These are phyloP conservation scores for Aphaenogaster ashmeadi DNA, from an alignment of 1,140 invertebrate species.

Conservation along the genomic window DNA sequence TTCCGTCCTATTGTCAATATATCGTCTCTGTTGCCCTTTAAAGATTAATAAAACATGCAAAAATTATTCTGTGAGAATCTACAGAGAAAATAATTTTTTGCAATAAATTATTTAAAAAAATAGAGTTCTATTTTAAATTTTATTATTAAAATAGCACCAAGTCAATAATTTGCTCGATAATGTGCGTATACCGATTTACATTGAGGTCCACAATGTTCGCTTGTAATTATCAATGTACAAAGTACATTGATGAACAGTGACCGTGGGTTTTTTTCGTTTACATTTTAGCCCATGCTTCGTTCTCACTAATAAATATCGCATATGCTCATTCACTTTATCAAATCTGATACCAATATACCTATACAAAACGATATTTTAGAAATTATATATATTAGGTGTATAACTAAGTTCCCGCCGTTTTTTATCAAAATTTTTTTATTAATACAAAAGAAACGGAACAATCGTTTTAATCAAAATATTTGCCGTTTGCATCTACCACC, in stretches of 20 bases:
- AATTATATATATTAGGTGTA: no score
- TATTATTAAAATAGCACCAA: background rate
- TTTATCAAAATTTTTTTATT: no score
- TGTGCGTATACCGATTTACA: background rate
- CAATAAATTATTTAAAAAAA: background rate
- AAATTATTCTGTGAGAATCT: background rate
- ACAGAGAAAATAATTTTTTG: background rate
- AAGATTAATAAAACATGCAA: background rate
- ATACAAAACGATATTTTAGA: background rate
- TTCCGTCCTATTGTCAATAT: no score
- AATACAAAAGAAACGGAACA: no score
- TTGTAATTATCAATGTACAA: background rate
- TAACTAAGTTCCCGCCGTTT: no score
- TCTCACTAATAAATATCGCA: background rate
- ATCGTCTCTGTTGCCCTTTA: background rate
- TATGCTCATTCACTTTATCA: conserved; percentile 4
- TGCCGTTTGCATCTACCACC: no score
- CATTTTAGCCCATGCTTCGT: background rate
- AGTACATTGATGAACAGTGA: background rate
- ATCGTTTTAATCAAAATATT: no score
- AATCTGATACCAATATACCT: conserved; percentile 22
- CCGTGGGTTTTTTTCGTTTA: background rate
- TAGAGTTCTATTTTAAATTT: background rate
- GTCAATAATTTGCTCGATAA: background rate
- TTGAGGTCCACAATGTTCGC: no score